Base-by-base conservation (phyloP, 2,797 vertebrate genomes). In the Xenopus petersii region DNA sequence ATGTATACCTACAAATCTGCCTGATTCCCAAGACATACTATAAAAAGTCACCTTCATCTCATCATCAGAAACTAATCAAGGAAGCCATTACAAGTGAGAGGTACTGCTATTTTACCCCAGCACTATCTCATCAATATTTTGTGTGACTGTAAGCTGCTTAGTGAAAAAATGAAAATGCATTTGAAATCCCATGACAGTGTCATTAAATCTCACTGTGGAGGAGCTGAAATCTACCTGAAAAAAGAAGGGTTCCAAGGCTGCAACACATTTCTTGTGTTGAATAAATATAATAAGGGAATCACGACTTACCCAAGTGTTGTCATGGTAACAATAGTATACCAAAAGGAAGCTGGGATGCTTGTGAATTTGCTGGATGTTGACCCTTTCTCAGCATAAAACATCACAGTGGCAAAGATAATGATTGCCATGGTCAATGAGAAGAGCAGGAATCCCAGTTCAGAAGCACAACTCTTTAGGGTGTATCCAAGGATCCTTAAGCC, bases 281-380 rank as follows among this genome's bases (percentile, higher is more conserved):
- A 9, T 1, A n/a, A 65, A 74, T 47, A 70, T 69, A 69, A 1
- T 11, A 80, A 65, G 16, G 12, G 54, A 62, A 69, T 74, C 75
- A 68, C 85, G 87, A 92, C 97, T 97, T 93, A 99, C 98, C 98
- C 98, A 66, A 99, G 91, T 0, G 98, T 99, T 87, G 98, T 99
- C 98, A 99, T 99, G 91, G 98, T 99, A 89, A 99, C 97, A 49
- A 99, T 99, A 90, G 98, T 99, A 93, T 99, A 99, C 98, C 98
- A 99, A 89, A 99, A 99, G 81, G 98, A 98, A 75, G 98, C 98
- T 24, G 98, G 98, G 88, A 99, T 99, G 93, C 97, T 99, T 83
- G 98, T 99, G 92, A 99, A 99, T 92, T 99, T 99, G 94, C 96
- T 98, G 81, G 97, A 96, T 36, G 93, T 93, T 84, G 98, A 99